These are phyloP conservation scores for Leptinotarsa rubiginosa DNA, from an alignment of 2,888 invertebrate genomes.

Conservation along the genomic window DNA sequence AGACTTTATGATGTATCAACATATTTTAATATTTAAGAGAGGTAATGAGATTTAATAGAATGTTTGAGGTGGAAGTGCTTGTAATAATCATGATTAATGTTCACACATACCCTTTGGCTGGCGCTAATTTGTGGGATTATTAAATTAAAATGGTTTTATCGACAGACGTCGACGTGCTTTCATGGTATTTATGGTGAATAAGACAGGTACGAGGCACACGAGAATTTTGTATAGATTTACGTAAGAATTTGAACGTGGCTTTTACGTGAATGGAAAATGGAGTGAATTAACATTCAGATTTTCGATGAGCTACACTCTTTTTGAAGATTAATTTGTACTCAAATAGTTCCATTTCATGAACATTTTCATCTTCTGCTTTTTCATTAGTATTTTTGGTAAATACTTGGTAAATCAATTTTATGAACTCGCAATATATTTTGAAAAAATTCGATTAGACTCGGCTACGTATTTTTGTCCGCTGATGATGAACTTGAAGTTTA, in stretches of 20 bases:
- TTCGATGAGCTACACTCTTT: no score
- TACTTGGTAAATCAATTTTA: no score
- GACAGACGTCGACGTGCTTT: conserved; percentile 12
- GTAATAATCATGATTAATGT: conserved; percentile 35
- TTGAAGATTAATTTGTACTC: no score
- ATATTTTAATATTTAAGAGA: conserved; percentile 60
- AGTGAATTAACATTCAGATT: no score
- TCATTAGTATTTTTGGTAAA: no score
- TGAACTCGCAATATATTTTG: no score
- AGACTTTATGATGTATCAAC: conserved; percentile 55
- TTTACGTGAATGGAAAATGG: neutral
- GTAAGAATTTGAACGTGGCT: neutral
- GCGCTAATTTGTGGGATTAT: conserved; percentile 27
- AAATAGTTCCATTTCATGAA: no score
- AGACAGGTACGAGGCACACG: neutral
- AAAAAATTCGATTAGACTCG: no score
- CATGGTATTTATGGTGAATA: conserved; percentile 9
- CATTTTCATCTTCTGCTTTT: no score
- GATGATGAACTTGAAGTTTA: no score
- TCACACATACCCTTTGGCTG: conserved; percentile 27
- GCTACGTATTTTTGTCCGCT: no score
- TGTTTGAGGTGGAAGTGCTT: conserved; percentile 48
- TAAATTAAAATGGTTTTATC: conserved; percentile 26
- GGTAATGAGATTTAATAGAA: conserved; percentile 59
- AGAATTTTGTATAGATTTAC: neutral